These are phyloP conservation scores for Heterochromis multidens DNA, from an alignment of 2,113 vertebrate genomes.

Conservation along the genomic window DNA sequence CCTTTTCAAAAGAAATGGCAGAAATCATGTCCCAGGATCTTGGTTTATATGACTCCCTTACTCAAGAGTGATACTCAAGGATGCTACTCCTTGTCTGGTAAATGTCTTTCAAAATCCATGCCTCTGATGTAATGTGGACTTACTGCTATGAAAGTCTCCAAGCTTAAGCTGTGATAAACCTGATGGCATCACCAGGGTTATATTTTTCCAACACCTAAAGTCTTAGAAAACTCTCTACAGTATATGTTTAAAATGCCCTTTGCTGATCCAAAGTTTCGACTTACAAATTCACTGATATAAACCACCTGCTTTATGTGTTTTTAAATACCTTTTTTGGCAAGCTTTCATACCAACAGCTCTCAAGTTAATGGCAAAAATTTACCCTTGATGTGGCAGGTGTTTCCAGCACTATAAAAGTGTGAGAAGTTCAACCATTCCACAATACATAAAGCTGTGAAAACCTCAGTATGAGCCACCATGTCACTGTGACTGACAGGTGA, in stretches of 20 bases:
- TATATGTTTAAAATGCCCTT: neutral
- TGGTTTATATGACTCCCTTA: neutral
- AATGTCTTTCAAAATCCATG: neutral
- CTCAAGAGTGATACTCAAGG: neutral
- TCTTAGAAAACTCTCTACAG: neutral
- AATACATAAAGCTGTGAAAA: constrained; percentile 3
- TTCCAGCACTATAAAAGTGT: neutral
- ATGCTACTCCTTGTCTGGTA: neutral
- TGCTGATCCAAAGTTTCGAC: neutral
- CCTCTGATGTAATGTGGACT: neutral
- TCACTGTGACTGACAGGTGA: constrained; percentile 29
- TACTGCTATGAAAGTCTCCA: neutral
- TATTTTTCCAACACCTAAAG: neutral
- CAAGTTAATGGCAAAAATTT: neutral
- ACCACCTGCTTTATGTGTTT: neutral
- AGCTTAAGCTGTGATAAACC: neutral
- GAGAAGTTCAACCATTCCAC: constrained; percentile 2
- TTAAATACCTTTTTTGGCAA: neutral
- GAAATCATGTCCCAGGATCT: neutral
- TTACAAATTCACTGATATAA: neutral
- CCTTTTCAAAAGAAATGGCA: neutral
- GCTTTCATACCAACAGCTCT: neutral
- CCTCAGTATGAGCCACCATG: neutral
- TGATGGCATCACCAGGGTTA: neutral
- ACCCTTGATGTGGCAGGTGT: constrained; percentile 12